Base-by-base conservation (phyloP, 2,113 vertebrate species). In the Amia ocellicauda region DNA sequence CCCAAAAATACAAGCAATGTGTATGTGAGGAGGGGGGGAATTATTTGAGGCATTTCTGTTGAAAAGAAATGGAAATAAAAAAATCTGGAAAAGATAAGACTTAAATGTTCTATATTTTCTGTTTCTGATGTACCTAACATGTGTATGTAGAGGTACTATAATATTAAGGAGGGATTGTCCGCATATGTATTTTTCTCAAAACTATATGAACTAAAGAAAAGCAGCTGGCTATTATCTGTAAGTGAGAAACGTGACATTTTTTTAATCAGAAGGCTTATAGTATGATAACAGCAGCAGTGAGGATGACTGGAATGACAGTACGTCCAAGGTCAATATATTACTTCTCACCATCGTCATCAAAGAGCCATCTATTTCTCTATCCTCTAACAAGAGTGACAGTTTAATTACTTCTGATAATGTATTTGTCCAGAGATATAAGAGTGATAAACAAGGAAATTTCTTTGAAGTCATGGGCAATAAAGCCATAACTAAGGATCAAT, bases 331-430 rank as follows among this genome's bases (percentile, higher is more conserved):
- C 80, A 82, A 77, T 81, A 71, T 58, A 63, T 63, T 62, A 54
- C 74, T 78, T 79, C 78, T 75, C 73, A 79, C 74, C 72, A 69
- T 72, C 70, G 75, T 81, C 78, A 83, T 85, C 78, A 77, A 80
- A 84, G 76, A 41, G 26, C 74, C 80, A 83, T 88, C 83, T 71
- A 79, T 88, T 83, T 83, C 72, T 40, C 31, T n/a, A 60, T 23
- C 60, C 69, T 80, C 69, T 80, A 80, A 79, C 77, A 73, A 67
- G 27, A 58, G 40, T 64, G 84, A 80, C 76, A 80, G 77, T 69
- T 78, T 80, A 81, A 84, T 83, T 83, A 80, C 71, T 71, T 78
- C 62, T 71, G 77, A 85, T 85, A 80, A 80, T 80, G 68, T 80
- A 83, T 80, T 78, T 73, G 72, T 71, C 74, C 78, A 80, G 76